Evolutionary conservation across 1,140 invertebrate genomes (phyloP).

Genomic region (Zelostemma sp.): DNA sequence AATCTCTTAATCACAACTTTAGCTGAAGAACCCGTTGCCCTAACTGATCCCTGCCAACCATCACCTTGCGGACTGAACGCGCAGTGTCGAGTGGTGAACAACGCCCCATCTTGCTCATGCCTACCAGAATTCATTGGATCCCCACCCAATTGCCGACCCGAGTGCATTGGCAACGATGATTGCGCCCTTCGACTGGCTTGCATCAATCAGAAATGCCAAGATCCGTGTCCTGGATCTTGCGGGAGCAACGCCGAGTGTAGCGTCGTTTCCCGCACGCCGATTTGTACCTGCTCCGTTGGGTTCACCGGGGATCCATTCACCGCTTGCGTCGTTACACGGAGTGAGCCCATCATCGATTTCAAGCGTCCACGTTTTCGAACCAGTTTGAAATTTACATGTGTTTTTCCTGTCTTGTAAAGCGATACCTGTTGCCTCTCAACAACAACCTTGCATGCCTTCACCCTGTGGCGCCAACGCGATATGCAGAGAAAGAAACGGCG

Average conservation of each 20-base stretch:
- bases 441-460: slow-evolving; percentile 65
- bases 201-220: slow-evolving; percentile 78
- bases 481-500: slow-evolving; percentile 58
- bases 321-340: slow-evolving; percentile 72
- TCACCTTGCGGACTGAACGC: slow-evolving; percentile 78
- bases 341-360: slow-evolving; percentile 66
- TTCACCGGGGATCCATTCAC: slow-evolving; percentile 78
- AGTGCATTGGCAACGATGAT: slow-evolving; percentile 75
- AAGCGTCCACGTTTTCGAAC: not conserved
- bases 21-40: slow-evolving; percentile 48
- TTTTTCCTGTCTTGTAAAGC: slow-evolving; percentile 18
- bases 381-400: slow-evolving; percentile 10
- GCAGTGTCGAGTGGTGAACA: slow-evolving; percentile 74
- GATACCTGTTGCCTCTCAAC: slow-evolving; percentile 47
- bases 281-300: slow-evolving; percentile 76
- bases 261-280: slow-evolving; percentile 79
- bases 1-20: slow-evolving; percentile 13
- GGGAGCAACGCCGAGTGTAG: slow-evolving; percentile 78
- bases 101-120: slow-evolving; percentile 77
- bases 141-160: slow-evolving; percentile 76
- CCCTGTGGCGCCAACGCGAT: slow-evolving; percentile 71
- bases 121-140: slow-evolving; percentile 73
- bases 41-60: slow-evolving; percentile 76
- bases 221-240: slow-evolving; percentile 79
- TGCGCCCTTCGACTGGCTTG: slow-evolving; percentile 75